These are phyloP conservation scores for Sebastes diaconus DNA, from an alignment of 2,797 vertebrate genomes.

Conservation along the genomic window DNA sequence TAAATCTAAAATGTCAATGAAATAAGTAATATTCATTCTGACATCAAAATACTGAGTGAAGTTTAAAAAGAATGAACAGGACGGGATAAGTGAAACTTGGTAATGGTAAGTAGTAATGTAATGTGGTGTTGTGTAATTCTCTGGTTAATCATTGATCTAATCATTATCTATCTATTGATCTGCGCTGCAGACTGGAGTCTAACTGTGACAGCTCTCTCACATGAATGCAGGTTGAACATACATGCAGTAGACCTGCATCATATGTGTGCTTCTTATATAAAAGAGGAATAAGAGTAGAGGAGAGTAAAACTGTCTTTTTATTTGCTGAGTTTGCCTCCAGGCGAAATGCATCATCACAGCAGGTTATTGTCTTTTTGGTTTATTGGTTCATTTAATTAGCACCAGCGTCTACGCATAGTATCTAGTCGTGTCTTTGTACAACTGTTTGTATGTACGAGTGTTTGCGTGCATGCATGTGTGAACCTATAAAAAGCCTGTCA, in stretches of 20 bases:
- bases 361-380: conserved; percentile 1
- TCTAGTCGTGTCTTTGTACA: not conserved
- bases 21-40: too few relatives aligned
- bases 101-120: not conserved
- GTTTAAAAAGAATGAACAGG: not conserved
- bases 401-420: not conserved
- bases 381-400: conserved; percentile 21
- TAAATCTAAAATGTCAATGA: too few relatives aligned
- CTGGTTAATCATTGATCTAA: not conserved
- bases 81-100: not conserved
- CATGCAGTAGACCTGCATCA: not conserved
- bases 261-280: not conserved
- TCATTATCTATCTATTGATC: not conserved
- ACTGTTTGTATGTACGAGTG: conserved; percentile 7
- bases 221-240: not conserved
- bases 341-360: conserved; percentile 11
- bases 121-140: not conserved
- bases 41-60: too few relatives aligned
- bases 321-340: not conserved
- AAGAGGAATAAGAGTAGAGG: not conserved
- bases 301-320: not conserved
- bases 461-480: conserved; percentile 30
- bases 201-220: not conserved
- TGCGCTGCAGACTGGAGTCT: not conserved
- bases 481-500: conserved; percentile 21